These are phyloP conservation scores for Theonella swinhoei DNA, from an alignment of 37 sponge, comb jelly and placozoan species.

Conservation along the genomic window DNA sequence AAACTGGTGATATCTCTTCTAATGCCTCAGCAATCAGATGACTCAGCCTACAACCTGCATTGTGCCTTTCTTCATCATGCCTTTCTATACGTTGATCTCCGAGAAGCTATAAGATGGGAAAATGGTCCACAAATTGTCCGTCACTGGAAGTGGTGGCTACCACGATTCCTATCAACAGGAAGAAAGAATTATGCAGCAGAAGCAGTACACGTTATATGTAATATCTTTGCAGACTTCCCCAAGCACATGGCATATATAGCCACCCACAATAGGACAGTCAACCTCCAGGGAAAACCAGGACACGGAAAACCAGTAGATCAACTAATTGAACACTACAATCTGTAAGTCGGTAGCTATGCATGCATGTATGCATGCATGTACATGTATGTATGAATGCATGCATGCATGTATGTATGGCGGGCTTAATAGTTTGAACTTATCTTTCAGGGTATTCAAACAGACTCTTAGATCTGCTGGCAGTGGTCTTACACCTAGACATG, in stretches of 20 bases:
- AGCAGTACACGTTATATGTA: background rate
- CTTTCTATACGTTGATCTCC: slow-evolving; percentile 15
- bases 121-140: slow-evolving; percentile 37
- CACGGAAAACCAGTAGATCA: too few species aligned
- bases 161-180: slow-evolving; percentile 6
- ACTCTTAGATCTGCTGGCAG: slow-evolving; percentile 1
- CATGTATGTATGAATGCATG: background rate
- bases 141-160: slow-evolving; percentile 33
- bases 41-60: slow-evolving; percentile 3
- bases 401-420: background rate
- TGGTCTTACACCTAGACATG: background rate
- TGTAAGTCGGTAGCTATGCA: slow-evolving; percentile 15
- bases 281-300: slow-evolving; percentile 5
- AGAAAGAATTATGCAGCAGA: slow-evolving; percentile 23
- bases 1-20: background rate
- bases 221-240: slow-evolving; percentile 10
- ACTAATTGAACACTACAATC: slow-evolving; percentile 50
- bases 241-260: slow-evolving; percentile 12
- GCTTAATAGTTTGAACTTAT: background rate
- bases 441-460: slow-evolving; percentile 21
- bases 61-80: background rate
- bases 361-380: background rate
- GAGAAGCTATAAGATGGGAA: slow-evolving; percentile 25
- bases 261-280: too few species aligned
- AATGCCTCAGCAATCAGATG: background rate